Conservation (phyloP, 2,797 vertebrate species). For the Alosa sapidissima region DNA sequence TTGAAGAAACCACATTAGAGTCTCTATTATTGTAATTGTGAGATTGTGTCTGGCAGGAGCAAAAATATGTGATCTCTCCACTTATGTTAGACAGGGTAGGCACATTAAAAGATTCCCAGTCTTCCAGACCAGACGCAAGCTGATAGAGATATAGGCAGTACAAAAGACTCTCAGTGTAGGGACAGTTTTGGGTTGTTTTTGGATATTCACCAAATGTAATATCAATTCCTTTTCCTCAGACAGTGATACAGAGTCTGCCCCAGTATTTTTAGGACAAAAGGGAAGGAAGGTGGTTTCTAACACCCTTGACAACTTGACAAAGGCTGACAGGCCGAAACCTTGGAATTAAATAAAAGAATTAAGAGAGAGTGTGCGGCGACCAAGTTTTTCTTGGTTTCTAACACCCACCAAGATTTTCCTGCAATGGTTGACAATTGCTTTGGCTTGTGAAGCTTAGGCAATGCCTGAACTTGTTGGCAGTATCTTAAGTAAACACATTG, state of each 20-base stretch:
- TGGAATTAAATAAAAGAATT: too few species aligned
- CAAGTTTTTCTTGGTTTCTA: background rate
- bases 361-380: too few species aligned
- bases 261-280: conserved; percentile 27
- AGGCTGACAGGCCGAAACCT: too few species aligned
- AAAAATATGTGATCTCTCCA: background rate
- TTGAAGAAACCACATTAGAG: background rate
- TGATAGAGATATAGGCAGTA: background rate
- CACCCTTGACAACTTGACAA: background rate
- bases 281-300: conserved; percentile 27
- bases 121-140: background rate
- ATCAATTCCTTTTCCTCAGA: background rate
- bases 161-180: background rate
- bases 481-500: background rate
- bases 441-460: background rate
- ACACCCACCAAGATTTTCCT: background rate
- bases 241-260: background rate
- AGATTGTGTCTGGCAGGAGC: background rate
- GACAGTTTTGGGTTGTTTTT: conserved; percentile 14
- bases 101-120: background rate
- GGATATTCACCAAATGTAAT: conserved; percentile 26
- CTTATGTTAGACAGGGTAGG: background rate
- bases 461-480: too few species aligned
- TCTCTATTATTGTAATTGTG: background rate
- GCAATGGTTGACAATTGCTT: background rate